Evolutionary conservation across 2,888 invertebrate genomes (phyloP).

Genomic region (Caenorhabditis panamensis): DNA sequence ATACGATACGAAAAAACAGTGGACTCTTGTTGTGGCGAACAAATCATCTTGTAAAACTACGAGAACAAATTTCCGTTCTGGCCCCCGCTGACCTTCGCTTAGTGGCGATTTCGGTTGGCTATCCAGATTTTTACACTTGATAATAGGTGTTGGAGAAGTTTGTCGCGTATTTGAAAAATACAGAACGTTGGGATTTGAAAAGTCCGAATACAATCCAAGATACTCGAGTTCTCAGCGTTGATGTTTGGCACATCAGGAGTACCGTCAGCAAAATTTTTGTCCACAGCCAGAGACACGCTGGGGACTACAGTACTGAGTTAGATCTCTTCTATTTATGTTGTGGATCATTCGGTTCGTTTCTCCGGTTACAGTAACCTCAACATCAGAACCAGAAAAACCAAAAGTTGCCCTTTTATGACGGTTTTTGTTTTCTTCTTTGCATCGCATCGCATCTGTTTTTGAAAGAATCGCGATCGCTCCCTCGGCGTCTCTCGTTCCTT

Average conservation of each 20-base stretch:
- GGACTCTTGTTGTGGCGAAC: background rate
- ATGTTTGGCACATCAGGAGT: too few relatives aligned
- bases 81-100: background rate
- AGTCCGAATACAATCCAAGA: too few relatives aligned
- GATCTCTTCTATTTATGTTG: too few relatives aligned
- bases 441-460: constrained; percentile 49
- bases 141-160: background rate
- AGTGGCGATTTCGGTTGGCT: background rate
- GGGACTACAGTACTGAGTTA: too few relatives aligned
- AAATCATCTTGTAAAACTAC: background rate
- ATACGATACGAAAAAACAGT: background rate
- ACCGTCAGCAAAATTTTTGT: too few relatives aligned
- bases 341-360: too few relatives aligned
- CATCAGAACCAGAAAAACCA: background rate
- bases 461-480: constrained; percentile 46
- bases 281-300: too few relatives aligned
- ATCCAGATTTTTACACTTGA: constrained; percentile 8
- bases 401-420: constrained; percentile 12
- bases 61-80: constrained; percentile 1
- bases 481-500: constrained; percentile 9
- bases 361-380: too few relatives aligned
- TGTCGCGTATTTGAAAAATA: background rate
- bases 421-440: constrained; percentile 16
- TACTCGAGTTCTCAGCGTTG: too few relatives aligned
- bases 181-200: background rate